phyloP scores from a whole-genome alignment of 2,888 invertebrate genomes.

The Polylopha cassiicola region DNA sequence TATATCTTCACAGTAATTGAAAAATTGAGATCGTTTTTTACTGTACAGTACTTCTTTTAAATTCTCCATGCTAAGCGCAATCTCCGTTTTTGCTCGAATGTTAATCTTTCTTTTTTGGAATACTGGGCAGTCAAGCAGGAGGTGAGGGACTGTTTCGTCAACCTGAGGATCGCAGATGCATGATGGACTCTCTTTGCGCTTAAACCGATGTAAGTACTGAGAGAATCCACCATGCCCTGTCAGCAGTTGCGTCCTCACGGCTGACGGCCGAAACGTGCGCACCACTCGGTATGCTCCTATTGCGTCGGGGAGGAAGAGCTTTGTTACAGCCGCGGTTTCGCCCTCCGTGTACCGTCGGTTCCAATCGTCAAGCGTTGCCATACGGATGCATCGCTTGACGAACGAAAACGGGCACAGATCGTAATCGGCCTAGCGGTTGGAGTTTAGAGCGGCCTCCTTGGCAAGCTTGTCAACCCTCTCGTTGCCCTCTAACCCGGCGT shows the following conservation, averaged over 20 bases:
- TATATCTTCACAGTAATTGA: too few species aligned
- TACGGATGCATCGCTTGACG: background rate
- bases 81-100: background rate
- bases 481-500: background rate
- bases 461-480: background rate
- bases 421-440: background rate
- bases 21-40: too few species aligned
- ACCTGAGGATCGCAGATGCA: background rate
- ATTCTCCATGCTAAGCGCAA: too few species aligned
- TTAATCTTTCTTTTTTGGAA: background rate
- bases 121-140: background rate
- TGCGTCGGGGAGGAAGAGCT: slow-evolving; percentile 1
- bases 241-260: background rate
- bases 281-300: background rate
- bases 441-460: background rate
- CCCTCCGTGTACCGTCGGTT: background rate
- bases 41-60: too few species aligned
- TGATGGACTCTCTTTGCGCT: slow-evolving; percentile 6
- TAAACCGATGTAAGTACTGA: slow-evolving; percentile 3
- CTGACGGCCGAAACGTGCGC: background rate
- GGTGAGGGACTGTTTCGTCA: background rate
- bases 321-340: background rate
- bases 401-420: background rate
- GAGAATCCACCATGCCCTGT: slow-evolving; percentile 13
- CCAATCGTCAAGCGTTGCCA: background rate